Evolutionary conservation across 2,113 vertebrate species (phyloP).

Genomic region (Alethe diademata): DNA sequence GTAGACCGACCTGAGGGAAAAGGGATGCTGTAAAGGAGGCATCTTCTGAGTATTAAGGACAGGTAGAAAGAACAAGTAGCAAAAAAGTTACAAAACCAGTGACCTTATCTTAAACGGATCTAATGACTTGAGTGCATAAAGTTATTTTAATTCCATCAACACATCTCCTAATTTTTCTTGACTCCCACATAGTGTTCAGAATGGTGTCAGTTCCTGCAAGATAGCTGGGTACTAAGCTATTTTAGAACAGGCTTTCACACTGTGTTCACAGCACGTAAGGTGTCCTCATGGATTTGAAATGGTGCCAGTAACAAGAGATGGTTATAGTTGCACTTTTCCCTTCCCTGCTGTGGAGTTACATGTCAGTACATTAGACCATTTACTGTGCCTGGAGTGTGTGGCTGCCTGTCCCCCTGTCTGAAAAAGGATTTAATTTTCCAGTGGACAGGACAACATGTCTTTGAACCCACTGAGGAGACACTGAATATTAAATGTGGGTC

Average conservation of each 20-base stretch:
- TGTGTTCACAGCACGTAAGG: background rate
- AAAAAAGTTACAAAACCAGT: background rate
- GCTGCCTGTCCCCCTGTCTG: background rate
- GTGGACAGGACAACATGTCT: background rate
- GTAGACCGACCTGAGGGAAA: background rate
- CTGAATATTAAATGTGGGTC: background rate
- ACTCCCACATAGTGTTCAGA: background rate
- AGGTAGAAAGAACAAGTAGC: background rate
- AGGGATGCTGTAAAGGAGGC: background rate
- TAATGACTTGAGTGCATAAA: background rate
- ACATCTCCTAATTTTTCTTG: background rate
- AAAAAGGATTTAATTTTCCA: background rate
- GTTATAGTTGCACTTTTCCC: background rate
- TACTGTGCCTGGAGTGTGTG: background rate
- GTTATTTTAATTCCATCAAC: background rate
- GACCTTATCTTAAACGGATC: background rate
- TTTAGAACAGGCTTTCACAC: background rate
- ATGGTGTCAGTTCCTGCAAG: background rate
- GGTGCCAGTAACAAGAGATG: background rate
- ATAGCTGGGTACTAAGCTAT: background rate
- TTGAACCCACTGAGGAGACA: background rate
- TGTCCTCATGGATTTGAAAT: background rate
- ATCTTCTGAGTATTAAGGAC: background rate
- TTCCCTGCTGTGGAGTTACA: background rate
- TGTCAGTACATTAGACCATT: background rate